Base-by-base conservation (phyloP, 2,797 vertebrate species). In the Acridotheres tristis region DNA sequence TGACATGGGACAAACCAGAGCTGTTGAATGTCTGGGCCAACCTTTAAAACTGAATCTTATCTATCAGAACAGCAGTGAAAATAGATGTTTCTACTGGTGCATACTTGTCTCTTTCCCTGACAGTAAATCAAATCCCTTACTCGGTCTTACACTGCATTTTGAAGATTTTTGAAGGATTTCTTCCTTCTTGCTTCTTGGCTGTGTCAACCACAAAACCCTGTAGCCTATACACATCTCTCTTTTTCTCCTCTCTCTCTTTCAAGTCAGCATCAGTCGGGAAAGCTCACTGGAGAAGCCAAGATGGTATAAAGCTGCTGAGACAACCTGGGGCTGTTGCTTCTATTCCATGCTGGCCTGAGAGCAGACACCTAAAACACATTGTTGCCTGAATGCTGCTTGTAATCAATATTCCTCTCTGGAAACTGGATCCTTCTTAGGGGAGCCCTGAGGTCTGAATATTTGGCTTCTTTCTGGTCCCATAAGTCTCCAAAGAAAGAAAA, bases 161-260 rank as follows among this genome's bases (percentile, higher is more conserved):
- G 32, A 73, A 82, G 58, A n/a, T 50, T 88, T 87, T 85, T 77
- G 75, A 91, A 40, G 83, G 30, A 83, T 92, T 89, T 78, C 78
- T 90, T 92, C 59, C 63, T 89, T 90, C 45, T 79, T 59, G 5
- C 25, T 68, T 81, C 74, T 96, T 95, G 84, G 53, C 75, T 55
- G 4, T 22, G 29, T 67, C 53, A 71, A 5, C 71, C 50, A 67
- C 18, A 79, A 81, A 94, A 42, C 26, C 13, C 63, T 71, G 51
- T 34, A 90, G 62, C 7, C 23, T 67, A 77, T 55, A 61, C 51
- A 79, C 45, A 47, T 50, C 15, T 55, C 29, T 72, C 54, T 85
- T 75, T 81, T 78, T 16, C 25, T 18, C 16, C 20, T 72, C 11
- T 54, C 58, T 84, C 62, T 85, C 38, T 72, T 93, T 73, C 50